Conservation (phyloP, 2,113 vertebrate species). For the Rhynchopsitta pachyrhyncha region DNA sequence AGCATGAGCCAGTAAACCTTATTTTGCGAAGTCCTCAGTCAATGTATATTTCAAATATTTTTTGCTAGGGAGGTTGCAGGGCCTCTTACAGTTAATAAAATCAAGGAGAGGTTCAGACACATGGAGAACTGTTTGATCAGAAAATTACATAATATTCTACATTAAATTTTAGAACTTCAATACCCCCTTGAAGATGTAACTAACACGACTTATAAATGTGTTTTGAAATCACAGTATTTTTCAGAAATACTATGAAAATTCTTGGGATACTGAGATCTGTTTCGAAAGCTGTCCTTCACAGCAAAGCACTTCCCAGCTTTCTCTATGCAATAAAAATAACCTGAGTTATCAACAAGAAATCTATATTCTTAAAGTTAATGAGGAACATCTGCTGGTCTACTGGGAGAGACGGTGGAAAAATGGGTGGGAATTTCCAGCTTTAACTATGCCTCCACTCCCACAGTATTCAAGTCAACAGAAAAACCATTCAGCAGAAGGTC, state of each 20-base stretch:
- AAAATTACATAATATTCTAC: not conserved
- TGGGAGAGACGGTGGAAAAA: conserved; percentile 22
- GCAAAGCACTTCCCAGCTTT: not conserved
- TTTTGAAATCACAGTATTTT: not conserved
- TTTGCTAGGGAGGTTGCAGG: not conserved
- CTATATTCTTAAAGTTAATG: conserved; percentile 46
- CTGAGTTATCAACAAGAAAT: conserved; percentile 48
- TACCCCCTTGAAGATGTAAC: not conserved
- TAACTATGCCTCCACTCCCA: conserved; percentile 51
- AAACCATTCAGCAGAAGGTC: conserved; percentile 38
- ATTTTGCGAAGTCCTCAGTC: not conserved
- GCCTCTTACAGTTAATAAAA: not conserved
- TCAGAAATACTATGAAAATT: not conserved
- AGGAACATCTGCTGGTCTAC: conserved; percentile 56
- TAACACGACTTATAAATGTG: not conserved
- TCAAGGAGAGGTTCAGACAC: not conserved
- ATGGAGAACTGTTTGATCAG: not conserved
- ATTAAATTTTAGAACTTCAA: not conserved
- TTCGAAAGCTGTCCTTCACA: not conserved
- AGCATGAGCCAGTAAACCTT: not conserved
- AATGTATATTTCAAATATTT: not conserved
- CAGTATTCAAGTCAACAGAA: conserved; percentile 45
- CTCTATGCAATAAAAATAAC: not conserved
- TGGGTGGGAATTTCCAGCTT: conserved; percentile 67
- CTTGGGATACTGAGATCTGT: not conserved